Conservation (phyloP, 2,888 invertebrate species). For the Cynaeus angustus region DNA sequence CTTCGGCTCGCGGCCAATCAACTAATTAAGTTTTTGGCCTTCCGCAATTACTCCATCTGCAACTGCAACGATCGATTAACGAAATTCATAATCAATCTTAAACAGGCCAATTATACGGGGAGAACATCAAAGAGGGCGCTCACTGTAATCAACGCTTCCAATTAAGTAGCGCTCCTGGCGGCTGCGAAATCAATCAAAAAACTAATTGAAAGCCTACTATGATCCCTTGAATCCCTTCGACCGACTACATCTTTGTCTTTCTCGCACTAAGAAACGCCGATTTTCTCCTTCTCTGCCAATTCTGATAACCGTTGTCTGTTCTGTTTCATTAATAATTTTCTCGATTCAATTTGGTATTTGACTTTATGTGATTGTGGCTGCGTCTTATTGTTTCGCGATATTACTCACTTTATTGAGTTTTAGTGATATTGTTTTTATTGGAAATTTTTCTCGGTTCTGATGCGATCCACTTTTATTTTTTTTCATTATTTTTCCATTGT, state of each 20-base stretch:
- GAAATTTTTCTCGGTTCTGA: slow-evolving; percentile 60
- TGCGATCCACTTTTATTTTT: slow-evolving; percentile 62
- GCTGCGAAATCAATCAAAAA: slow-evolving; percentile 72
- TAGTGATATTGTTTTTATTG: slow-evolving; percentile 68
- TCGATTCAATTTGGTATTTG: slow-evolving; percentile 70
- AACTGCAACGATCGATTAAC: slow-evolving; percentile 66
- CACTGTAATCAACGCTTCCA: slow-evolving; percentile 71
- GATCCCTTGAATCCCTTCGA: slow-evolving; percentile 68
- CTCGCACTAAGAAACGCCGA: neutral
- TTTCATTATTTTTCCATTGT: slow-evolving; percentile 67
- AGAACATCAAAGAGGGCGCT: slow-evolving; percentile 68
- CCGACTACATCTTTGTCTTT: slow-evolving; percentile 49
- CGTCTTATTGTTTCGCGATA: slow-evolving; percentile 68
- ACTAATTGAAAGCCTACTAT: slow-evolving; percentile 71
- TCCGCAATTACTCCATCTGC: slow-evolving; percentile 63
- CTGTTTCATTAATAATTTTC: slow-evolving; percentile 70
- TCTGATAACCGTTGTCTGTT: slow-evolving; percentile 64
- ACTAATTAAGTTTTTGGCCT: slow-evolving; percentile 56
- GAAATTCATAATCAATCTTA: slow-evolving; percentile 71
- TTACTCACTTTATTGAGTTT: slow-evolving; percentile 69
- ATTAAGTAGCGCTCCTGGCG: slow-evolving; percentile 70
- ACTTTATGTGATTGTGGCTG: slow-evolving; percentile 68
- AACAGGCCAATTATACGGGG: slow-evolving; percentile 70
- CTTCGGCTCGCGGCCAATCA: slow-evolving; percentile 51
- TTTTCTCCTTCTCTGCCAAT: slow-evolving; percentile 45